These are phyloP conservation scores for Hofmannophila pseudospretella DNA, from an alignment of 2,888 invertebrate species.

Conservation along the genomic window DNA sequence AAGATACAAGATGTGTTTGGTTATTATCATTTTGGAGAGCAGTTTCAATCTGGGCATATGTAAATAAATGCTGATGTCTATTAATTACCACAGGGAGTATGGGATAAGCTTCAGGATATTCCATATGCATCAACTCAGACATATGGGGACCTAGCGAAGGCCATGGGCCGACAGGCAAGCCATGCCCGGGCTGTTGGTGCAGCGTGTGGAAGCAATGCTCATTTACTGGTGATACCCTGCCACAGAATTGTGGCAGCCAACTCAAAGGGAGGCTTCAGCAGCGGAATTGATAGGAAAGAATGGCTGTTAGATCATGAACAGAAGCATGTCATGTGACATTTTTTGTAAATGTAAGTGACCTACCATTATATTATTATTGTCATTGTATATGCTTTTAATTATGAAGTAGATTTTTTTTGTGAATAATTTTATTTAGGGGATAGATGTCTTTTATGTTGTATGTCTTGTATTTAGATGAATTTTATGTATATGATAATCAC, in stretches of 20 bases:
- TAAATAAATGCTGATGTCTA: too few relatives aligned
- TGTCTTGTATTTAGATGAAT: too few relatives aligned
- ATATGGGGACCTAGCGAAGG: constrained; percentile 56
- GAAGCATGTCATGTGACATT: constrained; percentile 23
- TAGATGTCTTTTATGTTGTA: too few relatives aligned
- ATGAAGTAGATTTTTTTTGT: too few relatives aligned
- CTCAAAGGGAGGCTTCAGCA: constrained; percentile 69
- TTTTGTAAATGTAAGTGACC: too few relatives aligned
- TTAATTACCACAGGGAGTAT: constrained; percentile 48
- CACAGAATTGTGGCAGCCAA: constrained; percentile 53
- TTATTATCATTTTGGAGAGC: too few relatives aligned
- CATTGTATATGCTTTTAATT: too few relatives aligned
- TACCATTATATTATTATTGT: too few relatives aligned
- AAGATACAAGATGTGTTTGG: too few relatives aligned
- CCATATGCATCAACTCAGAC: constrained; percentile 57
- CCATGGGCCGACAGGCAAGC: constrained; percentile 45
- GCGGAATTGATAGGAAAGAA: constrained; percentile 70
- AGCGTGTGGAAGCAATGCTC: constrained; percentile 60
- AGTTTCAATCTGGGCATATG: too few relatives aligned
- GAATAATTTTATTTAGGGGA: too few relatives aligned
- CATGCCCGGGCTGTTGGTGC: constrained; percentile 61
- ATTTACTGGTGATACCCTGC: constrained; percentile 58
- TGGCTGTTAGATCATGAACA: constrained; percentile 70
- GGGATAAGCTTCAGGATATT: constrained; percentile 49
- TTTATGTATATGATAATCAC: too few relatives aligned